phyloP scores from a whole-genome alignment of 2,888 invertebrate genomes.

The Tricholauxania praeusta region DNA sequence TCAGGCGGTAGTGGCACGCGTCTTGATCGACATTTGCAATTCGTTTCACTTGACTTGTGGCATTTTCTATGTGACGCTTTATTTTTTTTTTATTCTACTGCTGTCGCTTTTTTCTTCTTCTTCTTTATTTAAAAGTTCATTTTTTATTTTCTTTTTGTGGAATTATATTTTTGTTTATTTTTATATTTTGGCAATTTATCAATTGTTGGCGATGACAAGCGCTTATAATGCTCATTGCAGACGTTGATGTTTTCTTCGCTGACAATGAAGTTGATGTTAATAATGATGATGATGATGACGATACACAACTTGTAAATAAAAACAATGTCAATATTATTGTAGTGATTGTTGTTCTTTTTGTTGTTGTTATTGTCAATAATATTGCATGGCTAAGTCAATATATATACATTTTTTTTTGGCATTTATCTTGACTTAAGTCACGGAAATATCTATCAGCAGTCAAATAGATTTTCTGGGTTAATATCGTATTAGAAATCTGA shows the following conservation, averaged over 20 bases:
- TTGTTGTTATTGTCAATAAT: background rate
- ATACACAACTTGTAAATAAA: background rate
- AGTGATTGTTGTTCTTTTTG: too few relatives aligned
- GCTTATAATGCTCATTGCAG: slow-evolving; percentile 8
- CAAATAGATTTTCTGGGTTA: slow-evolving; percentile 8
- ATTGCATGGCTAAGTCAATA: too few relatives aligned
- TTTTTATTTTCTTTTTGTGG: background rate
- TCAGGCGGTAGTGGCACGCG: background rate
- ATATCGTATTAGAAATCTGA: slow-evolving; percentile 12
- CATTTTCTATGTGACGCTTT: background rate
- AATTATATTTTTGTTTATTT: background rate
- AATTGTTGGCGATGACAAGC: slow-evolving; percentile 24
- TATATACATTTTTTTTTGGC: background rate
- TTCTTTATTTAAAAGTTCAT: background rate
- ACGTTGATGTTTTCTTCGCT: too few relatives aligned
- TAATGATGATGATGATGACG: too few relatives aligned
- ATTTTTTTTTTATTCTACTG: background rate
- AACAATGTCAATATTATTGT: background rate
- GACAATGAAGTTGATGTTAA: background rate
- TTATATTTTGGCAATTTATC: slow-evolving; percentile 21
- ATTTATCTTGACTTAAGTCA: background rate
- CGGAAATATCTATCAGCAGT: background rate
- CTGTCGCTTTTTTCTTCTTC: background rate
- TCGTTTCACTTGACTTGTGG: slow-evolving; percentile 1
- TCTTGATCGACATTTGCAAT: slow-evolving; percentile 11